These are phyloP conservation scores for Seriola rivoliana DNA, from an alignment of 2,113 vertebrate genomes.

Conservation along the genomic window DNA sequence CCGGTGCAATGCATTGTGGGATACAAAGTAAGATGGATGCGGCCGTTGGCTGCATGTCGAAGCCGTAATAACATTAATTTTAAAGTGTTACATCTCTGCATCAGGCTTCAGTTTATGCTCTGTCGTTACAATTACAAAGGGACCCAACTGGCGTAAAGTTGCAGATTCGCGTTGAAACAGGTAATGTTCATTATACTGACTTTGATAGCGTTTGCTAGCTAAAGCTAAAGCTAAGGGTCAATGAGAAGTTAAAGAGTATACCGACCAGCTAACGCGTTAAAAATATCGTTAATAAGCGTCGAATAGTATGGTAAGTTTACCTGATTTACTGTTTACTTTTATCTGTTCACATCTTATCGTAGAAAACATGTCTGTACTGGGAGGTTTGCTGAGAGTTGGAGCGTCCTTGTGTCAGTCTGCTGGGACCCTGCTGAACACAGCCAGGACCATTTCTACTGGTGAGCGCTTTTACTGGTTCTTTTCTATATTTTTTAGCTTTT, in stretches of 20 bases:
- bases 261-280: neutral
- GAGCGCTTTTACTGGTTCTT: neutral
- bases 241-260: neutral
- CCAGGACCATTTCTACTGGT: slow-evolving; percentile 74
- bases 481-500: no score
- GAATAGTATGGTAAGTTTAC: no score
- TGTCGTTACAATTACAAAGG: neutral
- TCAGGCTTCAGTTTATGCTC: neutral
- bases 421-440: slow-evolving; percentile 54
- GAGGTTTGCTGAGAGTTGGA: slow-evolving; percentile 67
- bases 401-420: slow-evolving; percentile 70
- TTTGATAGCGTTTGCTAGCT: slow-evolving; percentile 11
- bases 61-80: slow-evolving; percentile 24
- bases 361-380: slow-evolving; percentile 72
- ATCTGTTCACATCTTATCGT: neutral
- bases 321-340: neutral
- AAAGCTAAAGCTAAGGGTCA: slow-evolving; percentile 61
- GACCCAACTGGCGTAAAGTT: neutral
- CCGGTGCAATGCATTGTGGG: slow-evolving; percentile 75
- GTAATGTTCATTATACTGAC: slow-evolving; percentile 30
- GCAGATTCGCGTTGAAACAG: slow-evolving; percentile 7
- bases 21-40: slow-evolving; percentile 68
- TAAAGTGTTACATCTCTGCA: neutral
- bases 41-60: slow-evolving; percentile 17
- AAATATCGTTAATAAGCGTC: neutral